These are phyloP conservation scores for Platynereis dumerilii DNA, from an alignment of 2,888 invertebrate genomes.

Conservation along the genomic window DNA sequence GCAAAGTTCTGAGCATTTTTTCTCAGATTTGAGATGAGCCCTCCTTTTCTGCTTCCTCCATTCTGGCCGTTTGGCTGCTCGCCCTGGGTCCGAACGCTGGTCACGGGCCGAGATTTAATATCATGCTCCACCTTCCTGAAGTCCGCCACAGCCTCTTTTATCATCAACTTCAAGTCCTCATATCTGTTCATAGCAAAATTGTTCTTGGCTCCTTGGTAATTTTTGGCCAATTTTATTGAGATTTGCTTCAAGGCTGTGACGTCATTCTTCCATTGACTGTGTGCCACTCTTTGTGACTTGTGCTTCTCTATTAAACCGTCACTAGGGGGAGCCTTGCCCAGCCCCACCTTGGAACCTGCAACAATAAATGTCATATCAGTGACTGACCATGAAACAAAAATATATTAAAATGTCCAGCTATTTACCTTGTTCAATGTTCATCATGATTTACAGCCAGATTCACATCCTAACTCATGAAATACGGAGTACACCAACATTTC, in stretches of 20 bases:
- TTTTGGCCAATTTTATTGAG: conserved; percentile 12
- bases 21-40: conserved; percentile 16
- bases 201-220: conserved; percentile 29
- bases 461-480: too few species aligned
- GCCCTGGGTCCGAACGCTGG: background rate
- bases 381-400: too few species aligned
- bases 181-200: conserved; percentile 35
- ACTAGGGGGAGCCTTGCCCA: conserved; percentile 25
- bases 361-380: too few species aligned
- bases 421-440: too few species aligned
- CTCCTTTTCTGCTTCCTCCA: background rate
- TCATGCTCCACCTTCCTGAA: conserved; percentile 15
- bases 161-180: conserved; percentile 36
- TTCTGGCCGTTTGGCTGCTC: background rate
- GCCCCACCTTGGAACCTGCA: conserved; percentile 6
- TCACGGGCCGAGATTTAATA: conserved; percentile 11
- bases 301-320: conserved; percentile 26
- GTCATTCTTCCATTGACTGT: conserved; percentile 23
- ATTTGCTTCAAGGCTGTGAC: conserved; percentile 15
- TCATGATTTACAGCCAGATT: too few species aligned
- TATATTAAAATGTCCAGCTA: too few species aligned
- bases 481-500: too few species aligned
- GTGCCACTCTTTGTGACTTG: conserved; percentile 19
- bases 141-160: conserved; percentile 29
- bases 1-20: conserved; percentile 20